Conservation (phyloP, 2,888 invertebrate genomes). For the Ophraella communa region DNA sequence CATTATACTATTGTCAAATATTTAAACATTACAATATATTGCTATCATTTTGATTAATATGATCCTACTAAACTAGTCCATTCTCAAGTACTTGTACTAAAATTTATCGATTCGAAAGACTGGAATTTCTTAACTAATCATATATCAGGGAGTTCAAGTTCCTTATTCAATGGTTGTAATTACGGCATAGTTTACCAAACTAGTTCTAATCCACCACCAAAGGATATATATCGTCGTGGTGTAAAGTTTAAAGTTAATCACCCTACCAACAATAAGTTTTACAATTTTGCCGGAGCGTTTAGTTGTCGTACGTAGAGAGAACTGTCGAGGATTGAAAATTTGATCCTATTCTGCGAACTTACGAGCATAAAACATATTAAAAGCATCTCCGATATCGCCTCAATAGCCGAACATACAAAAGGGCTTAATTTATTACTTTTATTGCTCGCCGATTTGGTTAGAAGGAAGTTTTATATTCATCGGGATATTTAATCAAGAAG, state of each 20-base stretch:
- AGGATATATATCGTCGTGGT: background rate
- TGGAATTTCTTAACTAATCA: too few species aligned
- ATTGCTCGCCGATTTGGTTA: background rate
- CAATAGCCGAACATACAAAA: background rate
- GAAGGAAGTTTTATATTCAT: too few species aligned
- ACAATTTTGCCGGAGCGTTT: background rate
- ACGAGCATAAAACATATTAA: background rate
- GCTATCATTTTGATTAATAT: too few species aligned
- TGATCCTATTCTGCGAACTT: background rate
- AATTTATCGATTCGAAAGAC: too few species aligned
- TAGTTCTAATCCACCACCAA: background rate
- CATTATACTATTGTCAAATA: too few species aligned
- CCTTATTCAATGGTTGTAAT: background rate
- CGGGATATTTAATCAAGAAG: too few species aligned
- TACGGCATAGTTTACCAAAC: background rate
- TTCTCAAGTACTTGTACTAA: too few species aligned
- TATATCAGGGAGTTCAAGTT: background rate
- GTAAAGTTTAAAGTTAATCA: background rate
- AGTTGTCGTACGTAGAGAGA: background rate
- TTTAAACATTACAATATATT: too few species aligned
- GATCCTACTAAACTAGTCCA: too few species aligned
- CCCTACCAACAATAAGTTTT: background rate
- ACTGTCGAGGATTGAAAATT: background rate
- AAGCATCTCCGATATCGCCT: background rate
- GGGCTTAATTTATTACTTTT: background rate